phyloP scores from a whole-genome alignment of 2,797 vertebrate genomes.

The Rhadinocentrus ornatus region DNA sequence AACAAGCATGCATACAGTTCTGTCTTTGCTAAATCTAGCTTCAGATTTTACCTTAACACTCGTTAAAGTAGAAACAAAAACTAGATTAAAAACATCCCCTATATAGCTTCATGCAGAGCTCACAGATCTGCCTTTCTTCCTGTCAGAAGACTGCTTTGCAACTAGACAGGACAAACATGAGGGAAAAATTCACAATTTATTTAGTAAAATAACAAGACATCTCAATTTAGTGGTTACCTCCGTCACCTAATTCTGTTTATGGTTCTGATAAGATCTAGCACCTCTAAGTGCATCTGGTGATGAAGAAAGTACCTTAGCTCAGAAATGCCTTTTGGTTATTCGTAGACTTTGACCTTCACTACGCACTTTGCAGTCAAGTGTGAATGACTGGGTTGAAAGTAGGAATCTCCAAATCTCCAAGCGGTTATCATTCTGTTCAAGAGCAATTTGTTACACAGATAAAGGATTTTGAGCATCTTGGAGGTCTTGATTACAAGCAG shows the following conservation, averaged over 20 bases:
- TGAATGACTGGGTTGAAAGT: background rate
- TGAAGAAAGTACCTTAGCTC: background rate
- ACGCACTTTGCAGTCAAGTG: background rate
- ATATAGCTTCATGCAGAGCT: background rate
- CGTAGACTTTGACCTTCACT: background rate
- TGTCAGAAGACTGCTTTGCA: background rate
- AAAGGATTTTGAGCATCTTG: background rate
- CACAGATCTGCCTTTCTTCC: background rate
- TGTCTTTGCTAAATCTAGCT: background rate
- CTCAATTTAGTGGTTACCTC: background rate
- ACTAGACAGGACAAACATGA: too few relatives aligned
- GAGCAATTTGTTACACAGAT: too few relatives aligned
- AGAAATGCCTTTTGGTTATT: background rate
- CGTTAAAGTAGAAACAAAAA: background rate
- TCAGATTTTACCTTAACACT: background rate
- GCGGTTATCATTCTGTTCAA: too few relatives aligned
- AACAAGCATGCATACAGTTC: conserved; percentile 3
- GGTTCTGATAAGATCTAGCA: background rate
- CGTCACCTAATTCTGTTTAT: background rate
- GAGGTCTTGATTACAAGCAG: background rate
- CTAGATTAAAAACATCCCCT: background rate
- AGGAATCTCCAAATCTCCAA: background rate
- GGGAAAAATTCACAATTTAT: background rate
- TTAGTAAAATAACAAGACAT: background rate
- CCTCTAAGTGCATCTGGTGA: background rate